Base-by-base conservation (phyloP, 2,888 invertebrate species). In the Xylota segnis region DNA sequence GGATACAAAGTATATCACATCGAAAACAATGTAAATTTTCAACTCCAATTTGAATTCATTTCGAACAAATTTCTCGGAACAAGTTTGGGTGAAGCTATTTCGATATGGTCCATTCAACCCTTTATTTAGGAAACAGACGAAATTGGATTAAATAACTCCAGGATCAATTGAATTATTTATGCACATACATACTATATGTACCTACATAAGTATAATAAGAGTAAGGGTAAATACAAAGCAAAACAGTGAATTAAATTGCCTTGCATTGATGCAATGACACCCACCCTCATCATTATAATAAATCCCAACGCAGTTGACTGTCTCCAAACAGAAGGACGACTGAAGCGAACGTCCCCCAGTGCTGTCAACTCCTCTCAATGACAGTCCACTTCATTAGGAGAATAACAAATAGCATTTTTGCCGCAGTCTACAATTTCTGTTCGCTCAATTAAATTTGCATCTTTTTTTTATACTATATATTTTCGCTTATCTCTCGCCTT, bases 361-460 rank as follows among this genome's bases (percentile, higher is more conserved):
- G 18, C 59, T 59, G 59, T 59, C 43, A 59, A 43, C 43, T 59
- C 59, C 34, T 63, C 45, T 47, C 63, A 47, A 63, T 63, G 47
- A 14, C 18, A 47, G 32, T 56, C 54, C 71, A 47, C 58, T 72
- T 72, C 71, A 72, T 72, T 72, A 72, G 71, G 59, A 72, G 71
- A 58, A 72, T 59, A 72, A 59, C 58, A 72, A 72, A 72, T 59
- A 61, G 54, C 59, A 61, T 72, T 72, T n/a, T 50, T 72, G 37
- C 59, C 59, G 71, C 59, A 59, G 71, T 72, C 71, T 59, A 59
- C 71, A 59, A 58, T 58, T 47, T 71, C 56, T 56, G 58, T 71
- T 34, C 71, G 16, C 71, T 59, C 71, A 59, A 72, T 72, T 72
- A 50, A 72, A 72, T 72, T 72, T 50, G 50, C 59, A 50, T 61